Percentiles rank a stretch among this genome's conserved stretches.
phyloP scores from a whole-genome alignment of 2,113 vertebrate species.

The Nycticorax nycticorax region DNA sequence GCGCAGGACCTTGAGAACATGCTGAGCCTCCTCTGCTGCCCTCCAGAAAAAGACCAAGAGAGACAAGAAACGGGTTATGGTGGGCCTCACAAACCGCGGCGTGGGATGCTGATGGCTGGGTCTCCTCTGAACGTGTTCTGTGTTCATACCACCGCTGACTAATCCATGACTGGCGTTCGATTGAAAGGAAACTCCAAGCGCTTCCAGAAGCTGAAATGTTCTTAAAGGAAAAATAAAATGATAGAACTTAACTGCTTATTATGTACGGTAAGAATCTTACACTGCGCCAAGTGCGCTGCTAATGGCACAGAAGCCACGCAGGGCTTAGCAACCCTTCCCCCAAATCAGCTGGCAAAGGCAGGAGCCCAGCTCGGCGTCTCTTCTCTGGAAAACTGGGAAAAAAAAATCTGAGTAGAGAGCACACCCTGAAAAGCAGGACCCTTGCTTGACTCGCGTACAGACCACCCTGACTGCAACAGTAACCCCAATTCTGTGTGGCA shows the following conservation, averaged over 20 bases:
- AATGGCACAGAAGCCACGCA: not conserved
- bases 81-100: not conserved
- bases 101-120: not conserved
- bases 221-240: not conserved
- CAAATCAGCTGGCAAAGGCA: not conserved
- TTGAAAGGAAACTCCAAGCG: not conserved
- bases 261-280: not conserved
- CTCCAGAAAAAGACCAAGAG: not conserved
- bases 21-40: slow-evolving; percentile 24
- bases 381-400: not conserved
- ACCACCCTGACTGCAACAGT: not conserved
- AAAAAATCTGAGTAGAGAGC: not conserved
- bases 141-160: not conserved
- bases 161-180: not conserved
- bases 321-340: not conserved
- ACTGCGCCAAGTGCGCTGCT: not conserved
- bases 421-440: not conserved
- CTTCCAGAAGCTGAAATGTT: not conserved
- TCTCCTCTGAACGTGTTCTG: not conserved
- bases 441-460: not conserved
- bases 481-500: not conserved
- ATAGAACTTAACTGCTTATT: not conserved
- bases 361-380: not conserved
- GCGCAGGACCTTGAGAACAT: not conserved
- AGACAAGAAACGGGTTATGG: not conserved